phyloP scores from a whole-genome alignment of 2,888 invertebrate species.

The Erebia aethiops region DNA sequence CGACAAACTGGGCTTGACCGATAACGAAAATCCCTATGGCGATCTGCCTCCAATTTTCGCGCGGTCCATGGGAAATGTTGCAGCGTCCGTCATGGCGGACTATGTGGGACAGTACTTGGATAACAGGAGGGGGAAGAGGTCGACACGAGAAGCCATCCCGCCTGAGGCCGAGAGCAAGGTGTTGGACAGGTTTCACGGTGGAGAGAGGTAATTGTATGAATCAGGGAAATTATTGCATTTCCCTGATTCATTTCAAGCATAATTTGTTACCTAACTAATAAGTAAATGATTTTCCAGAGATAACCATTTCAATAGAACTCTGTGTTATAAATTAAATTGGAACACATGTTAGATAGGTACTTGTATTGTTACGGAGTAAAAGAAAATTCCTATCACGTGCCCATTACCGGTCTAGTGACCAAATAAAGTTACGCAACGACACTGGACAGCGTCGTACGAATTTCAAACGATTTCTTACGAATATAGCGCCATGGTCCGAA shows the following conservation, averaged over 20 bases:
- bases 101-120: conserved; percentile 89
- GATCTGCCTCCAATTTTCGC: conserved; percentile 89
- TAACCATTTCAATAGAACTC: not conserved
- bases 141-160: conserved; percentile 54
- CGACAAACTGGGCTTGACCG: conserved; percentile 92
- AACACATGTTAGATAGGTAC: not conserved
- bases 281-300: not conserved
- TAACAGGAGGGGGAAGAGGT: conserved; percentile 80
- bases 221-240: not conserved
- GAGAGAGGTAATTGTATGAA: conserved; percentile 82
- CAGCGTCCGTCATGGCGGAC: conserved; percentile 87
- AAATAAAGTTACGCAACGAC: conserved; percentile 33
- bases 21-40: conserved; percentile 93
- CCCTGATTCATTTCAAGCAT: too few relatives aligned
- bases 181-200: conserved; percentile 87
- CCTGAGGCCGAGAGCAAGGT: conserved; percentile 65
- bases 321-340: not conserved
- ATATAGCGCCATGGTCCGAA: conserved; percentile 32
- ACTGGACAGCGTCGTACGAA: conserved; percentile 23
- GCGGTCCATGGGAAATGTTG: conserved; percentile 89
- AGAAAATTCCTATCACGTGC: conserved; percentile 24
- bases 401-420: conserved; percentile 32
- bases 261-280: not conserved
- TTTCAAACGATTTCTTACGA: conserved; percentile 31
- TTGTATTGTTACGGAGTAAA: conserved; percentile 5